Percentiles rank a stretch among this genome's conserved stretches.
Conservation (phyloP, 2,888 invertebrate species). For the Cataglyphis rosenhaueri region DNA sequence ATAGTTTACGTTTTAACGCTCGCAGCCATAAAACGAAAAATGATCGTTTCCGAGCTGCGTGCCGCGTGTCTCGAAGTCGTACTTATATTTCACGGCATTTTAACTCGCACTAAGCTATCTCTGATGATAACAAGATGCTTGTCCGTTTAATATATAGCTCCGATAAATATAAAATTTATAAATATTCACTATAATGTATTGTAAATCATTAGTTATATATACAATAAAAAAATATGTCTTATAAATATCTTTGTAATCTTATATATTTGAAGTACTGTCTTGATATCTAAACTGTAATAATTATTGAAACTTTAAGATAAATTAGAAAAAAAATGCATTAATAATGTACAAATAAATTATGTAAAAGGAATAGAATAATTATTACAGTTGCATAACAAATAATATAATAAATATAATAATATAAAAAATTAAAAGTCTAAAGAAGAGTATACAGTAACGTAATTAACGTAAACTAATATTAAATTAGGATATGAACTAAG, state of each 20-base stretch:
- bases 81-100: constrained; percentile 29
- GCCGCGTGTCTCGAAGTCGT: constrained; percentile 7
- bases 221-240: not conserved
- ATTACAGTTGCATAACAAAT: too few species aligned
- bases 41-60: constrained; percentile 15
- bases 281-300: not conserved
- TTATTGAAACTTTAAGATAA: not conserved
- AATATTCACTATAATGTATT: not conserved
- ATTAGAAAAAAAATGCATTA: not conserved
- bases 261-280: not conserved
- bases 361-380: not conserved
- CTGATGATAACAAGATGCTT: not conserved
- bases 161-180: not conserved
- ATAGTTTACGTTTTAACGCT: constrained; percentile 48
- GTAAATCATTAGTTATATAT: not conserved
- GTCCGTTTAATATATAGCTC: not conserved
- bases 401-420: too few species aligned
- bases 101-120: constrained; percentile 3
- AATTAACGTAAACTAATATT: not conserved
- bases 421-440: too few species aligned
- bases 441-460: not conserved
- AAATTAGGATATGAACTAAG: not conserved
- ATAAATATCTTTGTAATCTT: constrained; percentile 10
- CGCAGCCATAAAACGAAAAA: constrained; percentile 32
- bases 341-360: not conserved